phyloP scores from a whole-genome alignment of 2,797 vertebrate species.

The Vespertilio murinus region DNA sequence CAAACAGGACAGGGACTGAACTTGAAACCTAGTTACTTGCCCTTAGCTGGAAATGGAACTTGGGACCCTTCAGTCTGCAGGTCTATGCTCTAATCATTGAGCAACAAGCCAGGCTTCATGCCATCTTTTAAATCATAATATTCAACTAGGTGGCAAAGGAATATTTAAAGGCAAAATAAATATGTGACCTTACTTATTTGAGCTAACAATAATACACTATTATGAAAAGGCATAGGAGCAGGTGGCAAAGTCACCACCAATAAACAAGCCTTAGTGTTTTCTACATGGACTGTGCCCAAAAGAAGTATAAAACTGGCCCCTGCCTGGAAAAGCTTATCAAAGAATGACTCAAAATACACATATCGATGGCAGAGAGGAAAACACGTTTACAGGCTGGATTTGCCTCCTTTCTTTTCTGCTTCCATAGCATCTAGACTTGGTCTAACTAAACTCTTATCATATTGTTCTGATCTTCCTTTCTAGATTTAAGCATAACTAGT shows the following conservation, averaged over 20 bases:
- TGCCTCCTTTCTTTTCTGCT: neutral
- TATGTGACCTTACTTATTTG: neutral
- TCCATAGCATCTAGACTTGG: neutral
- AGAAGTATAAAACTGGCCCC: neutral
- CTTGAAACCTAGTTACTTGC: no score
- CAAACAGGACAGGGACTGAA: no score
- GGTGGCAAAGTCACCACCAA: neutral
- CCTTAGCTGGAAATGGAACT: no score
- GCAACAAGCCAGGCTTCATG: no score
- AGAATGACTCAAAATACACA: neutral
- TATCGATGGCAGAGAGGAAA: neutral
- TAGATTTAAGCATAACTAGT: neutral
- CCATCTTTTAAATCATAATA: neutral
- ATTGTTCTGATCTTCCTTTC: neutral
- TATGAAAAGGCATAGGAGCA: neutral
- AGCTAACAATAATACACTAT: neutral
- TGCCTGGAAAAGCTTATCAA: neutral
- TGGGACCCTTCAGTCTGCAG: no score
- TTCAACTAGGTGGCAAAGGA: neutral
- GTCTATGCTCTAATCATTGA: no score
- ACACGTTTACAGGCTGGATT: neutral
- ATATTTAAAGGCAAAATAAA: conserved; percentile 43
- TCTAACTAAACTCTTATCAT: neutral
- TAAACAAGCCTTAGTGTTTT: neutral
- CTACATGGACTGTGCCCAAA: neutral